A percentile compares a stretch with the other conserved stretches of the same genome.
Conservation (phyloP, 2,113 vertebrate species). For the Mixornis gularis region DNA sequence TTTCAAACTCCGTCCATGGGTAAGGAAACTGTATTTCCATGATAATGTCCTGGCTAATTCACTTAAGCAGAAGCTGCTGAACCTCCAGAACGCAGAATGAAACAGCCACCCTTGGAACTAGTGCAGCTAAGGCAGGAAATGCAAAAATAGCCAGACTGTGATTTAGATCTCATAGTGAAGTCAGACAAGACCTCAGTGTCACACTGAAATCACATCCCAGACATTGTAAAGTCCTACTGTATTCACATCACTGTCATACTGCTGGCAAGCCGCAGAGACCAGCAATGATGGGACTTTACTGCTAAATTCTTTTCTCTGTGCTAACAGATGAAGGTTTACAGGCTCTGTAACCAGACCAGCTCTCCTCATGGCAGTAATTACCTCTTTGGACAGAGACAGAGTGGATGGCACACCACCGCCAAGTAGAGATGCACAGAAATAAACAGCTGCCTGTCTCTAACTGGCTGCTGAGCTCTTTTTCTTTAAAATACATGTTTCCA, state of each 20-base stretch:
- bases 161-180: background rate
- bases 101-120: background rate
- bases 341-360: background rate
- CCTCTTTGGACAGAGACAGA: background rate
- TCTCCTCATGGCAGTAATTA: conserved; percentile 35
- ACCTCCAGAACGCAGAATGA: background rate
- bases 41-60: background rate
- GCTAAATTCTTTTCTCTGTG: background rate
- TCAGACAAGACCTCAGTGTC: conserved; percentile 35
- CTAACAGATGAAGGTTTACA: background rate
- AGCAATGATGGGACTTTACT: background rate
- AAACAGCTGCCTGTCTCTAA: background rate
- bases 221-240: conserved; percentile 15
- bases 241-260: conserved; percentile 22
- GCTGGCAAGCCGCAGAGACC: background rate
- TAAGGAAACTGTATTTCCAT: background rate
- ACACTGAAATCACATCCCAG: conserved; percentile 48
- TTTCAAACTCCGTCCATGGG: background rate
- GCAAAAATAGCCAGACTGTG: conserved; percentile 22
- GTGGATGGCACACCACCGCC: background rate
- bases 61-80: background rate
- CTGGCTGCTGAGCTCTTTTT: background rate
- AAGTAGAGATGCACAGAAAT: background rate
- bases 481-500: background rate
- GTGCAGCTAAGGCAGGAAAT: conserved; percentile 15